Evolutionary conservation across 2,888 invertebrate genomes (phyloP).

Genomic region (Cephus sareptanus): DNA sequence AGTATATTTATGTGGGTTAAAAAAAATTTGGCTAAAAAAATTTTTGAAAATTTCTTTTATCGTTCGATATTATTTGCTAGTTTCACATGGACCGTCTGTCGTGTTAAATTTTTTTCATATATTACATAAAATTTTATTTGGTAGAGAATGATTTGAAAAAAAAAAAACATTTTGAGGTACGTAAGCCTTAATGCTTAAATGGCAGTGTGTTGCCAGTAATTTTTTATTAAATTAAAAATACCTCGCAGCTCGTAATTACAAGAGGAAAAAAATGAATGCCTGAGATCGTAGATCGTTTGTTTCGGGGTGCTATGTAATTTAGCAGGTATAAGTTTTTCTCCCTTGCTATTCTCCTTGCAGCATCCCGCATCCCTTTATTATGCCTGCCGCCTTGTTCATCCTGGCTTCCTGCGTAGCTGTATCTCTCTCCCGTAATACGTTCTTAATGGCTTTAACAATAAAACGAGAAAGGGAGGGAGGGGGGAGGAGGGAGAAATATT

Average conservation of each 20-base stretch:
- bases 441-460: constrained; percentile 23
- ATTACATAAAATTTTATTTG: too few species aligned
- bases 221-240: background rate
- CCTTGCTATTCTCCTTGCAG: background rate
- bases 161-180: too few species aligned
- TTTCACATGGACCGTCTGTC: too few species aligned
- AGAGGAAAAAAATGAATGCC: background rate
- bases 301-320: constrained; percentile 9
- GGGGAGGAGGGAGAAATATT: background rate
- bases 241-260: background rate
- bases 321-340: background rate
- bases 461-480: background rate
- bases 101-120: too few species aligned
- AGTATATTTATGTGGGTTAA: too few species aligned
- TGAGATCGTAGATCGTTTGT: constrained; percentile 3
- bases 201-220: background rate
- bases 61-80: too few species aligned
- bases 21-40: too few species aligned
- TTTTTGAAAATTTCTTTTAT: too few species aligned
- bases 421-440: constrained; percentile 13
- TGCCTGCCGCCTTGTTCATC: background rate
- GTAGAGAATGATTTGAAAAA: too few species aligned
- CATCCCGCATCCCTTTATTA: background rate
- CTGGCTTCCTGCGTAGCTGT: background rate
- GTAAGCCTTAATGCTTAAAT: too few species aligned